Base-by-base conservation (phyloP, 2,113 vertebrate genomes). In the Tonatia bakeri region DNA sequence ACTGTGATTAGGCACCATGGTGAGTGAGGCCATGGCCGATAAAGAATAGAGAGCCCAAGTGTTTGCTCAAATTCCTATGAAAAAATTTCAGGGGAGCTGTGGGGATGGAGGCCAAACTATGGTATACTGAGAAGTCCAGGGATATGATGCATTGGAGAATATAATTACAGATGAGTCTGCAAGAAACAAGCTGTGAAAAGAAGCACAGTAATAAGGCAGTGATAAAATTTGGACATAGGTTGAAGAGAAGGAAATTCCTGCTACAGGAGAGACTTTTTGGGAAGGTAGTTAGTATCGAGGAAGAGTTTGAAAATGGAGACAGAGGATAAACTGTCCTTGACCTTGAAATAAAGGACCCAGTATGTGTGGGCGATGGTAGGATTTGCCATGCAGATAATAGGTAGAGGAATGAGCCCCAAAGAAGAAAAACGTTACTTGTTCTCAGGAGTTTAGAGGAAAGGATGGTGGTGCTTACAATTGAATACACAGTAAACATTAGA, bases 1-100 rank as follows among this genome's bases (percentile, higher is more conserved):
- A 2, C 1, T 8, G 43, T 19, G 31, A 13, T 3, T 15, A 13
- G 3, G 5, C 8, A n/a, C 24, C 31, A 0, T 12, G 9, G 9
- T 59, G 40, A 84, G 9, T 59, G 40, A 84, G 13, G 38, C 15
- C 4, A 12, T 75, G 36, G 33, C 43, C 56, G 4, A 52, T 24
- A 36, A n/a, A 6, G 0, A 72, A 59, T 12, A 22, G 31, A n/a
- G 15, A 61, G 12, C 0, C n/a, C 54, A 47, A 8, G 10, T 1
- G 14, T 75, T 83, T 94, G 16, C 20, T 9, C 19, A 69, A 54
- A 19, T 87, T 47, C 79, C n/a, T 22, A 92, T 89, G 40, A 70
- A 85, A 67, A 20, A 17, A 13, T 20, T 45, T 47, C 69, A 45
- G 43, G 79, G 10, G 52, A 47, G 4, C 7, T 38, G 0, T 69